A percentile compares a stretch with the other conserved stretches of the same genome.
Conservation (phyloP, 2,888 invertebrate genomes). For the Luffia ferchaultella region DNA sequence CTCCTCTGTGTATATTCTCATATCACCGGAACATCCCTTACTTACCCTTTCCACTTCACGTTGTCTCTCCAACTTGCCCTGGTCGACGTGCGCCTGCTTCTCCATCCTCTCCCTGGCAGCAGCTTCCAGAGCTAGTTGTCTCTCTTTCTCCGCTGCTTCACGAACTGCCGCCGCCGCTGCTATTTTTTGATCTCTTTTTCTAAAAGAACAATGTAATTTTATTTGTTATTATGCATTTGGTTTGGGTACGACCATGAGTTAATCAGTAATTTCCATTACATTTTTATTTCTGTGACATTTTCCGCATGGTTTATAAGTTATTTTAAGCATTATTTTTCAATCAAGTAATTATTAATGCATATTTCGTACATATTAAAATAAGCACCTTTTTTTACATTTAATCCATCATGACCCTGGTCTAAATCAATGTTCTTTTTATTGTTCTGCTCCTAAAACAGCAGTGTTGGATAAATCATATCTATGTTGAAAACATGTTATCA, state of each 20-base stretch:
- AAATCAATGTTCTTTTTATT: too few relatives aligned
- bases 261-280: too few relatives aligned
- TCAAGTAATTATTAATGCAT: too few relatives aligned
- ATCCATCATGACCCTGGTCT: too few relatives aligned
- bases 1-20: too few relatives aligned
- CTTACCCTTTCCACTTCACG: conserved; percentile 46
- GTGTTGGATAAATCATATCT: too few relatives aligned
- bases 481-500: too few relatives aligned
- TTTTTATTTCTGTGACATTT: not conserved
- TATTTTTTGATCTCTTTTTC: conserved; percentile 65
- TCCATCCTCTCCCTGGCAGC: conserved; percentile 50
- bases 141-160: conserved; percentile 32
- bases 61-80: conserved; percentile 56
- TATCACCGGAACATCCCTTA: not conserved
- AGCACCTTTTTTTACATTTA: too few relatives aligned
- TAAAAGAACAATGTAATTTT: conserved; percentile 13
- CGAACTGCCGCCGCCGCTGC: conserved; percentile 55
- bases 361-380: too few relatives aligned
- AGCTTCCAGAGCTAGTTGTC: conserved; percentile 27
- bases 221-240: too few relatives aligned
- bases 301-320: not conserved
- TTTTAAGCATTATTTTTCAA: not conserved
- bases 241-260: too few relatives aligned
- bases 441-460: too few relatives aligned
- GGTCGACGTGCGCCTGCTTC: conserved; percentile 52